Evolutionary conservation across 2,113 vertebrate genomes (phyloP).

Genomic region (Atractosteus spatula): DNA sequence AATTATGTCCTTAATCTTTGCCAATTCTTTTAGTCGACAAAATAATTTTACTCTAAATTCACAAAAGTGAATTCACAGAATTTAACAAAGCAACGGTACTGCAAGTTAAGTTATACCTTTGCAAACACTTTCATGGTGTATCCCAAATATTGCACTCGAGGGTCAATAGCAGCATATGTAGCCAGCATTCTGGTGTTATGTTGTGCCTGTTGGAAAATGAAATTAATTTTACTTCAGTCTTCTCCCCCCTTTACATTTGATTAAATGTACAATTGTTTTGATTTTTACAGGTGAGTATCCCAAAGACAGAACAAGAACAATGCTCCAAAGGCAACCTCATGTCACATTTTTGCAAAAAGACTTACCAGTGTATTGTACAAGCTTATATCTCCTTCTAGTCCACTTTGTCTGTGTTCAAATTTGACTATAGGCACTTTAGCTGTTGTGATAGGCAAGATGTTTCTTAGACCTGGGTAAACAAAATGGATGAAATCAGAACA

Average conservation of each 20-base stretch:
- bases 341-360: not conserved
- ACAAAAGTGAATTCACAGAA: too few relatives aligned
- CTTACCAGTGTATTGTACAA: conserved; percentile 96
- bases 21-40: too few relatives aligned
- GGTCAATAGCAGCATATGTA: conserved; percentile 91
- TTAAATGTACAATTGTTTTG: too few relatives aligned
- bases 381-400: conserved; percentile 95
- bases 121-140: conserved; percentile 98
- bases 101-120: conserved; percentile 70
- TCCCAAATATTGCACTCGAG: conserved; percentile 88
- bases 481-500: not conserved
- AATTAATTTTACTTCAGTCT: not conserved
- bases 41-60: too few relatives aligned
- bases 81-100: too few relatives aligned
- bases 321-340: not conserved
- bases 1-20: too few relatives aligned
- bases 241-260: too few relatives aligned
- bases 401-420: conserved; percentile 92
- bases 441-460: conserved; percentile 98
- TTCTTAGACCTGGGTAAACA: conserved; percentile 82
- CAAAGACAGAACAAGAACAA: too few relatives aligned
- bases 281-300: too few relatives aligned
- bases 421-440: conserved; percentile 99
- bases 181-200: conserved; percentile 97
- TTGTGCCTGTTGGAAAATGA: conserved; percentile 76